phyloP scores from a whole-genome alignment of 2,797 vertebrate species.

The Sebastes glaucus region DNA sequence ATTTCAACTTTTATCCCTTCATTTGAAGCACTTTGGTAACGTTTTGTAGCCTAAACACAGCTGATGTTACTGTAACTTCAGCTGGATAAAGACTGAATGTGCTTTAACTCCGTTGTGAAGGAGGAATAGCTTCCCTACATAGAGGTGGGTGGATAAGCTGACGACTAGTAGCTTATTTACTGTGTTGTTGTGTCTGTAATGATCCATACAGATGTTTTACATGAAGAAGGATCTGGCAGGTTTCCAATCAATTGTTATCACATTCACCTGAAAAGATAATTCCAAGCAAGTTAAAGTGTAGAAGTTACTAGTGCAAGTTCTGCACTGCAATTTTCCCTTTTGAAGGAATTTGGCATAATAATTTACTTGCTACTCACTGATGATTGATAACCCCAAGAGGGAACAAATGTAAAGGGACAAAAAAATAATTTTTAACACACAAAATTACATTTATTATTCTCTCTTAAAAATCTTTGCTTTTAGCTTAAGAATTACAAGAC shows the following conservation, averaged over 20 bases:
- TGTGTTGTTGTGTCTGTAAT: background rate
- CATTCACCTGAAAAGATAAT: background rate
- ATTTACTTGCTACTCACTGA: background rate
- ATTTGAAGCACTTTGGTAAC: background rate
- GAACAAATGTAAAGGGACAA: too few relatives aligned
- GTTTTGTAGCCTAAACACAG: background rate
- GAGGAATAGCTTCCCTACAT: background rate
- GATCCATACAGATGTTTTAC: background rate
- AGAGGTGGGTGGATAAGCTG: background rate
- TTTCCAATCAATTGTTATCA: background rate
- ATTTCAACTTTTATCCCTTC: background rate
- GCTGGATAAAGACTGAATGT: background rate
- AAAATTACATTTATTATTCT: background rate
- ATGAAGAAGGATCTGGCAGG: too few relatives aligned
- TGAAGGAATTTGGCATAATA: background rate
- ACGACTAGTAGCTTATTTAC: background rate
- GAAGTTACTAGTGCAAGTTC: background rate
- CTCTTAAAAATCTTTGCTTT: background rate
- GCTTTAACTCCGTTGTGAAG: background rate
- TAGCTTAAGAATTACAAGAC: too few relatives aligned
- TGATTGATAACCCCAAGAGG: background rate
- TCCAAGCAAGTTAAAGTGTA: background rate
- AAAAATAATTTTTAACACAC: rapidly evolving
- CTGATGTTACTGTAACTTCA: background rate
- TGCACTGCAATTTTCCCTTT: background rate